Evolutionary conservation across 2,797 vertebrate species (phyloP).

Genomic region (Hafferia zeledoni): DNA sequence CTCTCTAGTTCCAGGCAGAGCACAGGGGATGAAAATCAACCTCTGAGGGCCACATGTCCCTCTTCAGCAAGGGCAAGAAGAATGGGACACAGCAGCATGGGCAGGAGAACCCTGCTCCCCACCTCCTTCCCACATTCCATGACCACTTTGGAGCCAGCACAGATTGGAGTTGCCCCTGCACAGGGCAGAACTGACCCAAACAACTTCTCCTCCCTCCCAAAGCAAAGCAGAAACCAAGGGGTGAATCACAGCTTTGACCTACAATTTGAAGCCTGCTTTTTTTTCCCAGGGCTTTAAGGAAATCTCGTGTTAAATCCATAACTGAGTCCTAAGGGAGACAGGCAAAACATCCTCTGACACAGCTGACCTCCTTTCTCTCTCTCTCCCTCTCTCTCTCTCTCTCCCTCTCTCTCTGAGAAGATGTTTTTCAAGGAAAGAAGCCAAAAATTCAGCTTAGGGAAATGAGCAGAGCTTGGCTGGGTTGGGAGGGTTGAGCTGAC

Average conservation of each 20-base stretch:
- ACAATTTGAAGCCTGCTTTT: conserved; percentile 39
- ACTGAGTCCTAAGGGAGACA: conserved; percentile 33
- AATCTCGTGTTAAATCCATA: conserved; percentile 64
- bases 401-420: background rate
- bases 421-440: conserved; percentile 63
- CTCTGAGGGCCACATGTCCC: background rate
- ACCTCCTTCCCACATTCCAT: background rate
- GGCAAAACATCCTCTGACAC: conserved; percentile 66
- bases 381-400: background rate
- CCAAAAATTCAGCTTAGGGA: conserved; percentile 38
- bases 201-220: background rate
- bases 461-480: background rate
- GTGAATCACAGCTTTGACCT: conserved; percentile 52
- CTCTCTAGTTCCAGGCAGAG: background rate
- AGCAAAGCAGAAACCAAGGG: background rate
- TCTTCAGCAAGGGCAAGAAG: background rate
- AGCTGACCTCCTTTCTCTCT: conserved; percentile 42
- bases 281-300: conserved; percentile 63
- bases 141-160: rapidly evolving
- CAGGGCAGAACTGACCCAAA: background rate
- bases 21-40: background rate
- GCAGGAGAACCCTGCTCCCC: background rate
- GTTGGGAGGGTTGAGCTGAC: background rate
- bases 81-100: rapidly evolving
- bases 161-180: background rate